Percentiles rank a stretch among this genome's conserved stretches.
These are phyloP conservation scores for Platichthys stellatus DNA, from an alignment of 2,113 vertebrate genomes.

Conservation along the genomic window DNA sequence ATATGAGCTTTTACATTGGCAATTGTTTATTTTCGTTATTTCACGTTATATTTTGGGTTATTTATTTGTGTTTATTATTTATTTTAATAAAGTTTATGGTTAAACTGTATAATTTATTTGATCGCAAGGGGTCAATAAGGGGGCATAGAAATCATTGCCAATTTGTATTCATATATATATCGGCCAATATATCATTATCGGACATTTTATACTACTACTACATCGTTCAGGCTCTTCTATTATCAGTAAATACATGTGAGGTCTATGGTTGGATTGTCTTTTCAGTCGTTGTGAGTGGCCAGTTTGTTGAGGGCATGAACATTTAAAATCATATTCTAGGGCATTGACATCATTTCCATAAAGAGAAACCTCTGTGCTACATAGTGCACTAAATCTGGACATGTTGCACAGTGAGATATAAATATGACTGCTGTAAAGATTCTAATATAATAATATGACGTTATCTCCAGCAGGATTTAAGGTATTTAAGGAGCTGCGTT, in stretches of 20 bases:
- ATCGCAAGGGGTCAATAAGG: too few relatives aligned
- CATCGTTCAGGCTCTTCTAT: not conserved
- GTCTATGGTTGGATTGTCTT: not conserved
- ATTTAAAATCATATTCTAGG: not conserved
- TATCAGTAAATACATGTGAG: not conserved
- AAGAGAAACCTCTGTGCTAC: not conserved
- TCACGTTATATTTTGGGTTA: too few relatives aligned
- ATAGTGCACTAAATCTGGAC: not conserved
- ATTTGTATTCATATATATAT: too few relatives aligned
- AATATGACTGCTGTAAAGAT: constrained; percentile 32
- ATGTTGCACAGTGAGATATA: constrained; percentile 11
- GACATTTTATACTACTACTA: too few relatives aligned
- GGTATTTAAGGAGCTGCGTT: constrained; percentile 4
- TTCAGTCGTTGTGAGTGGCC: not conserved
- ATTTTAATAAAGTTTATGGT: too few relatives aligned
- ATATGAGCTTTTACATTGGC: too few relatives aligned
- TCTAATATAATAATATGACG: not conserved
- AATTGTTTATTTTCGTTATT: too few relatives aligned
- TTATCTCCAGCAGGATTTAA: constrained; percentile 30
- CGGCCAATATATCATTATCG: too few relatives aligned
- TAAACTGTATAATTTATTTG: too few relatives aligned
- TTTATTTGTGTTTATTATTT: too few relatives aligned
- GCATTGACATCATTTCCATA: not conserved
- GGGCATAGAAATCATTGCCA: too few relatives aligned
- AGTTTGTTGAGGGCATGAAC: not conserved